Evolutionary conservation across 2,888 invertebrate genomes (phyloP), one percentile per base, ranked within the genome.

Genomic region (Lasioglossum villosulum): DNA sequence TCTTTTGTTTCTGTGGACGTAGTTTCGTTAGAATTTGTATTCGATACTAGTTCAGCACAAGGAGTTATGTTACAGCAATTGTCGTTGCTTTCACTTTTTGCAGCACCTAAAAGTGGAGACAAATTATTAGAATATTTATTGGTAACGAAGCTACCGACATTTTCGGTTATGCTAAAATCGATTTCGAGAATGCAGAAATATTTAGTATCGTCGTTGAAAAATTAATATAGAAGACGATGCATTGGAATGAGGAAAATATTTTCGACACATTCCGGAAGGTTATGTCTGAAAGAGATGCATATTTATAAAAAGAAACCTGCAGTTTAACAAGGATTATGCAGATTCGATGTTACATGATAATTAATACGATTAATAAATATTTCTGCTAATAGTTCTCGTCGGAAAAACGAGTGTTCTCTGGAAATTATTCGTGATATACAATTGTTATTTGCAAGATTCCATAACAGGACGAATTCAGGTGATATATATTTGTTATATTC

Each of bases 31-130:
- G 87, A 87, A 83, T 90, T 91, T 42, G 91, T 86, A 75, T 92
- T 93, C 23, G 92, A 88, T 80, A 92, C 87, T 66, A 92, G 63
- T 77, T 94, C 94, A 16, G 96, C 95, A 80, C 96, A 95, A 92
- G 95, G 89, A 37, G 96, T 93, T 75, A 95, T 95, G 92, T 95
- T 96, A 83, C 96, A 96, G 90, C 96, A 95, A 93, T 96, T 96
- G 92, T 96, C 96, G 92, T 96, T 96, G 84, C 95, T 95, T 91
- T 96, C 96, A 92, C 96, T 96, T 90, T 96, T 96, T 92, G 96
- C 95, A 88, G 96, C 95, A 92, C 96, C 96, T 96, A 92, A 75
- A 94, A 95, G 95, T 95, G 95, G 75, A 63, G 75, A 63, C 42
- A 12, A 59, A 8, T 48, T 37, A 48, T 42, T 70, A n/a, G 5